Evolutionary conservation across 2,113 vertebrate species (phyloP).

Genomic region (Pomatorhinus ruficollis): DNA sequence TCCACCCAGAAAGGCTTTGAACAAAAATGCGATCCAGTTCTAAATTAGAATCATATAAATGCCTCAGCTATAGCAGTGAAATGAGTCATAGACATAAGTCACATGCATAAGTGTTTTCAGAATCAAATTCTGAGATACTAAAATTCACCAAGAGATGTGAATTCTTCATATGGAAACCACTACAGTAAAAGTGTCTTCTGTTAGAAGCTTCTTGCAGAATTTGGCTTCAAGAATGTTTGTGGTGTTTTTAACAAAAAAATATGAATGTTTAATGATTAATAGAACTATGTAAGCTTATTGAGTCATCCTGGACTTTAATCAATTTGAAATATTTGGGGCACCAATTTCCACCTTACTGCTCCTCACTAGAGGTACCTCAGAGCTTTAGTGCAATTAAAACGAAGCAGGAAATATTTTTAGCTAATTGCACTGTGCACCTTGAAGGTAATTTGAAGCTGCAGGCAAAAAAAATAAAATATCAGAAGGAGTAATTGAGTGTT

Average conservation of each 20-base stretch:
- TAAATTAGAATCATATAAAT: slow-evolving; percentile 44
- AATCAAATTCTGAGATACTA: slow-evolving; percentile 7
- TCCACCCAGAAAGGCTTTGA: not conserved
- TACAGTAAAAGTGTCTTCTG: not conserved
- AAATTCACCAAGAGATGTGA: not conserved
- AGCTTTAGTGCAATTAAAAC: slow-evolving; percentile 63
- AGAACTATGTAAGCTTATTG: slow-evolving; percentile 32
- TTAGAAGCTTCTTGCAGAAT: not conserved
- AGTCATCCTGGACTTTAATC: slow-evolving; percentile 39
- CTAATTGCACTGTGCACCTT: slow-evolving; percentile 66
- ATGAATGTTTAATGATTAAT: slow-evolving; percentile 56
- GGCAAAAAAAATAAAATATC: slow-evolving; percentile 64
- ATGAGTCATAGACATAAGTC: slow-evolving; percentile 43
- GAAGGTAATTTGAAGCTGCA: slow-evolving; percentile 67
- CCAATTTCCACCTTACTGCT: slow-evolving; percentile 48
- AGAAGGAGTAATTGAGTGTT: slow-evolving; percentile 51
- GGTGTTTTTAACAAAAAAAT: not conserved
- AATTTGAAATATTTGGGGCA: slow-evolving; percentile 59
- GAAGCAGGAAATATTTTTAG: slow-evolving; percentile 64
- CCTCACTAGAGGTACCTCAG: slow-evolving; percentile 43
- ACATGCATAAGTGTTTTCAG: slow-evolving; percentile 16
- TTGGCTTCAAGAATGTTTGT: not conserved
- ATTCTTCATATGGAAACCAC: not conserved
- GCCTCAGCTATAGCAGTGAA: not conserved
- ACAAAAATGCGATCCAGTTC: slow-evolving; percentile 8